Conservation (phyloP, 2,113 vertebrate species). For the Elephas maximus region DNA sequence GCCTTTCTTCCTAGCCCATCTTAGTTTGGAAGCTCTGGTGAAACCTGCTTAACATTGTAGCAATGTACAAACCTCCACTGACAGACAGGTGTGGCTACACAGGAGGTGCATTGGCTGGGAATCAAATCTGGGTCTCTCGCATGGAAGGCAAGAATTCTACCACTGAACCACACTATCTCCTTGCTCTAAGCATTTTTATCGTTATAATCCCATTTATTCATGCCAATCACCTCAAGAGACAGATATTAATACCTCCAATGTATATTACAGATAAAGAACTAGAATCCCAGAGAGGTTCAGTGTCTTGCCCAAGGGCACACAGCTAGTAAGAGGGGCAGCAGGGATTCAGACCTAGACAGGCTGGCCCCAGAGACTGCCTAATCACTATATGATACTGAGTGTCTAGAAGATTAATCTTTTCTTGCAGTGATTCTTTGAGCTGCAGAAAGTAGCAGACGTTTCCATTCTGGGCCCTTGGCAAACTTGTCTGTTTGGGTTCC, state of each 20-base stretch:
- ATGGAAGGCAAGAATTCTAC: too few relatives aligned
- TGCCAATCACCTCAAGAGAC: neutral
- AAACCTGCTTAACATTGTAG: too few relatives aligned
- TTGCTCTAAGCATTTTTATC: neutral
- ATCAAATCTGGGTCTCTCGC: too few relatives aligned
- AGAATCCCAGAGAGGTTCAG: neutral
- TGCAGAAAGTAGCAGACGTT: neutral
- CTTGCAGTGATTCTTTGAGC: slow-evolving; percentile 17
- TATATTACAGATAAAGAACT: neutral
- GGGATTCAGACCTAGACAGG: neutral
- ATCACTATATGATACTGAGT: neutral
- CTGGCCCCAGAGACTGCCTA: neutral
- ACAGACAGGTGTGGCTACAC: too few relatives aligned
- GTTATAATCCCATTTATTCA: neutral
- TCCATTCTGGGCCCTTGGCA: neutral
- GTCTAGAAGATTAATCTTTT: neutral
- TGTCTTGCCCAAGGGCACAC: neutral
- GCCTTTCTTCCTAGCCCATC: neutral
- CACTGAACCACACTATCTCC: too few relatives aligned
- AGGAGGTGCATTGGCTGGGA: too few relatives aligned
- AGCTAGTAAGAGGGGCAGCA: neutral
- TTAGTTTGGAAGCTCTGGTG: too few relatives aligned
- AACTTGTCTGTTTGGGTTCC: slow-evolving; percentile 31
- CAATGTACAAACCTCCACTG: too few relatives aligned
- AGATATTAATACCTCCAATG: neutral